A percentile compares a stretch with the other conserved stretches of the same genome.
Evolutionary conservation across 2,113 vertebrate species (phyloP).

Genomic region (Gopherus evgoodei): DNA sequence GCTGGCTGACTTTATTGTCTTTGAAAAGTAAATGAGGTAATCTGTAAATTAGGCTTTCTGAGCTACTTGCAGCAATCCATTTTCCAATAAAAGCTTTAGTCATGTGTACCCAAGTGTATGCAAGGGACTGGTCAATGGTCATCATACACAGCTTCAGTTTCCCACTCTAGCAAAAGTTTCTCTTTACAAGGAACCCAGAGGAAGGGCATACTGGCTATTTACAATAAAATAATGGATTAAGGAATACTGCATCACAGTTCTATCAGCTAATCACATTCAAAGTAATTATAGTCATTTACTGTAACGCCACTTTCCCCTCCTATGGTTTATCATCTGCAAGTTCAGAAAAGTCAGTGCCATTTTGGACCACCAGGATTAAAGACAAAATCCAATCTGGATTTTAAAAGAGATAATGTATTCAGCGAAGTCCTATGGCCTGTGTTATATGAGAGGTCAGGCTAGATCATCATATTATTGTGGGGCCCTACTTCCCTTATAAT

Average conservation of each 20-base stretch:
- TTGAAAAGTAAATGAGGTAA: constrained; percentile 59
- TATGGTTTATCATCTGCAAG: background rate
- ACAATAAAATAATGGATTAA: constrained; percentile 33
- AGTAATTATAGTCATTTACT: constrained; percentile 34
- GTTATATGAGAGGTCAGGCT: background rate
- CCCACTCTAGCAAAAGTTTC: constrained; percentile 17
- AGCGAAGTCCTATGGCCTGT: background rate
- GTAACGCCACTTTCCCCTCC: background rate
- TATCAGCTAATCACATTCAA: constrained; percentile 10
- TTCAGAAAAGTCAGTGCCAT: background rate
- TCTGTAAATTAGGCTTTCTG: constrained; percentile 47
- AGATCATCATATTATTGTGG: background rate
- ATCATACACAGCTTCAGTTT: constrained; percentile 13
- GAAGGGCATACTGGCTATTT: constrained; percentile 34
- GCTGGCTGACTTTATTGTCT: constrained; percentile 48
- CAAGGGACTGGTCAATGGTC: constrained; percentile 18
- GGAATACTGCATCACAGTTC: background rate
- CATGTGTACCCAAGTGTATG: constrained; percentile 51
- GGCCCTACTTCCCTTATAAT: background rate
- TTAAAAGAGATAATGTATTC: background rate
- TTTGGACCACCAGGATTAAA: background rate
- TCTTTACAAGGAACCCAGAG: background rate
- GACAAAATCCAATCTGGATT: background rate
- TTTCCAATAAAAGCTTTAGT: constrained; percentile 68
- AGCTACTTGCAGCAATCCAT: constrained; percentile 60